Base-by-base conservation (phyloP, 2,113 vertebrate genomes). In the Scatophagus argus region DNA sequence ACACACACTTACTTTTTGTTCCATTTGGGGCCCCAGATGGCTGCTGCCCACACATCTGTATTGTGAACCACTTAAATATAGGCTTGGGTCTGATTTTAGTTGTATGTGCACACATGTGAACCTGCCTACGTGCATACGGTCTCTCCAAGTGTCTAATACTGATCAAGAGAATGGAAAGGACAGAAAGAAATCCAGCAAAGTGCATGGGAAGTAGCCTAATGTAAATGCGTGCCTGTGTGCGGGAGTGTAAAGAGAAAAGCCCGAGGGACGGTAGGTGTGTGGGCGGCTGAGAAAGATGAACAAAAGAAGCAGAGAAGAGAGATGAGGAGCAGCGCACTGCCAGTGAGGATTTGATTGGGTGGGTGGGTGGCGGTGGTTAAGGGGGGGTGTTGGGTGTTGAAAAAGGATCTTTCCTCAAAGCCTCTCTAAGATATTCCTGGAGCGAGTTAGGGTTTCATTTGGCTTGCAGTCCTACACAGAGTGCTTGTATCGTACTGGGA, bases 1-100 rank as follows among this genome's bases (percentile, higher is more conserved):
- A 75, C 68, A 58, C 66, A 65, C 66, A 32, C 51, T 38, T 27
- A 68, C 43, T 80, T 96, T 93, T 97, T 98, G 96, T 97, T 93
- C 92, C 70, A 71, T 60, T 81, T 56, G 81, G 91, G 94, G 94
- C 93, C 93, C 91, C 96, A 98, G 96, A 97, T 97, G 96, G 96
- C 94, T 93, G 89, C 97, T 96, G 86, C 98, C 98, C 98, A 99
- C 98, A 91, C 97, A 96, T 94, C 92, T 93, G 94, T 94, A 97
- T 97, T 96, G 95, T 96, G 84, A 76, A 85, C 78, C 73, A 85
- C 86, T n/a, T 91, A 72, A 73, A 84, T 90, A 90, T 92, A 96
- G 93, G 75, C 85, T 73, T 8, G 34, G 31, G 34, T 74, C 61
- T 58, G 66, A 79, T 72, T 79, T 77, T 79, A 83, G 58, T 60